Base-by-base conservation (phyloP, 1,140 invertebrate genomes). In the Schlechtendalia chinensis region DNA sequence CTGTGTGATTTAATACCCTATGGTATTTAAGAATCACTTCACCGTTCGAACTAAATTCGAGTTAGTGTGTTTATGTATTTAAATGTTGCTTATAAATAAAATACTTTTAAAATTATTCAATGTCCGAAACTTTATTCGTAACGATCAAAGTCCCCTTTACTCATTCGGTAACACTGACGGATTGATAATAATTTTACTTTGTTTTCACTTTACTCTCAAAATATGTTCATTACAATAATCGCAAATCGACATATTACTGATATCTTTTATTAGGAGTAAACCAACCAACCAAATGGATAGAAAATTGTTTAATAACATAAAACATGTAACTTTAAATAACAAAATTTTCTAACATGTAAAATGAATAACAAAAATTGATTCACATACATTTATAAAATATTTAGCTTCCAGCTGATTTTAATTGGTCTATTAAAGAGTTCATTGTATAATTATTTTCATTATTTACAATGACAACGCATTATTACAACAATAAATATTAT, bases 121-220 rank as follows among this genome's bases (percentile, higher is more conserved):
- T 22, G 54, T 39, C 72, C 29, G 54, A 75, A 72, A 58, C 54
- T 75, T 75, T 58, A 54, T 75, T 75, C 53, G 58, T 39, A 58
- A 11, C 27, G n/a, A 39, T 75, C 29, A 5, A 32, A 47, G 0
- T 11, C n/a, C 19, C 3, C 8, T 22, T 17, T 17, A 47, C 22
- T 6, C 22, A n/a, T 16, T 5, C n/a, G 6, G 10, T 45, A 11
- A n/a, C n/a, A n/a, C n/a, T n/a, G n/a, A n/a, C n/a, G n/a, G n/a
- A n/a, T n/a, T 12, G 11, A n/a, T 1, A n/a, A 67, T 39, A 39
- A 39, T 39, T 4, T 8, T 39, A 39, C 32, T 39, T 39, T 39
- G 3, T 39, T 39, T 39, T 19, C 32, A 14, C 63, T 14, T 27
- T 5, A 8, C 19, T 5, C 19, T 24, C 14, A n/a, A n/a, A 16